Percentiles rank a stretch among this genome's conserved stretches.
Evolutionary conservation across 2,888 invertebrate species (phyloP).

Genomic region (Tyria jacobaeae): DNA sequence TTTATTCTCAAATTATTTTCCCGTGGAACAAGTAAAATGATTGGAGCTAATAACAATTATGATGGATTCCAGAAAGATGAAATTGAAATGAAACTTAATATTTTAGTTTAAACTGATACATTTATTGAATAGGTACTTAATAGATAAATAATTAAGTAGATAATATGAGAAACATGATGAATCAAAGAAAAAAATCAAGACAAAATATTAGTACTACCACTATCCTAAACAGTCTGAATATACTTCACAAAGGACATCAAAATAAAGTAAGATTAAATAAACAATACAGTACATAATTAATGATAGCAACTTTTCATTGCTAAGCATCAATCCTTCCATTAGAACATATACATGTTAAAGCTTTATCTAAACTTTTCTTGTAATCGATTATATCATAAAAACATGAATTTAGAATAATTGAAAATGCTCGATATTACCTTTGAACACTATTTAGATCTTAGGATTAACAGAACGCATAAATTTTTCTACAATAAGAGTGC

Average conservation of each 20-base stretch:
- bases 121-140: background rate
- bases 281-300: background rate
- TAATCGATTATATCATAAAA: no score
- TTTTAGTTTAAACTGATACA: background rate
- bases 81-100: background rate
- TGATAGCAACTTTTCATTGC: background rate
- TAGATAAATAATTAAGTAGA: background rate
- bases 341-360: no score
- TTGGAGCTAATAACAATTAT: no score
- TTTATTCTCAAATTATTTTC: no score
- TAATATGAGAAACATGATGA: background rate
- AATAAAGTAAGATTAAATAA: background rate
- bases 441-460: background rate
- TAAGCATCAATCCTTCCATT: no score
- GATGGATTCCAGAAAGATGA: no score
- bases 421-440: background rate
- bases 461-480: background rate
- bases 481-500: no score
- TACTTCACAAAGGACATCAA: background rate
- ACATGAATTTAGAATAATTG: background rate
- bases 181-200: background rate
- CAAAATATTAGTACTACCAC: conserved; percentile 1
- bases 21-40: no score
- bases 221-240: background rate
- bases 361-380: no score